A percentile compares a stretch with the other conserved stretches of the same genome.
phyloP scores from a whole-genome alignment of 2,113 vertebrate genomes.

The Regulus satrapa region DNA sequence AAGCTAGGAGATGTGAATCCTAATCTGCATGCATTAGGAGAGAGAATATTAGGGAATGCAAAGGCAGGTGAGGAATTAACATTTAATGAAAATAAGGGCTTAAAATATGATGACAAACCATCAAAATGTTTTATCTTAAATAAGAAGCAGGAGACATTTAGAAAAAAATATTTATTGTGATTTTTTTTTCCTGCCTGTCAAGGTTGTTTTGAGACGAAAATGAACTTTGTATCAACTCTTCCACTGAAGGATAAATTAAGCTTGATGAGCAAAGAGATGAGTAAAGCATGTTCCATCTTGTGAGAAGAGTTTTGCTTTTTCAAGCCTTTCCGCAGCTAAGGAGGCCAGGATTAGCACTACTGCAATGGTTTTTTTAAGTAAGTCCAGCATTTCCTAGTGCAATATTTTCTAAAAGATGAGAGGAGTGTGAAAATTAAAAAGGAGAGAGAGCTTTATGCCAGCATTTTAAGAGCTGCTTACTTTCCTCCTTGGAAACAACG shows the following conservation, averaged over 20 bases:
- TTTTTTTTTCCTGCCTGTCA: neutral
- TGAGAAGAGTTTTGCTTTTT: constrained; percentile 26
- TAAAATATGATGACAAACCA: neutral
- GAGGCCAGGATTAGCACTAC: constrained; percentile 27
- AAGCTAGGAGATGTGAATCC: neutral
- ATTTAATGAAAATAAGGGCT: neutral
- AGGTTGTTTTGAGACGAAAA: neutral
- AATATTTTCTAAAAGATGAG: constrained; percentile 31
- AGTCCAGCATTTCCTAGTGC: constrained; percentile 17
- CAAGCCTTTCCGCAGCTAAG: neutral
- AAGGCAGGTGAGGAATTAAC: neutral
- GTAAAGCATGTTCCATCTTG: constrained; percentile 18
- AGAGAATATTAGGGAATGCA: neutral
- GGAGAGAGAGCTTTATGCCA: neutral
- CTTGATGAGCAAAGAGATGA: neutral
- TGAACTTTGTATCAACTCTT: constrained; percentile 37
- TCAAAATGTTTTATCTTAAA: neutral
- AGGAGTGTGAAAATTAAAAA: constrained; percentile 39
- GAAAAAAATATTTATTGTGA: neutral
- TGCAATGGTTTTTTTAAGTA: neutral
- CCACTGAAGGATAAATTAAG: constrained; percentile 34
- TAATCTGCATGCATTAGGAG: neutral
- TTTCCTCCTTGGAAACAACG: neutral
- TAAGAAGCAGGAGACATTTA: neutral
- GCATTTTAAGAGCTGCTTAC: neutral